phyloP scores from a whole-genome alignment of 2,113 vertebrate species.

The Pelobates fuscus region DNA sequence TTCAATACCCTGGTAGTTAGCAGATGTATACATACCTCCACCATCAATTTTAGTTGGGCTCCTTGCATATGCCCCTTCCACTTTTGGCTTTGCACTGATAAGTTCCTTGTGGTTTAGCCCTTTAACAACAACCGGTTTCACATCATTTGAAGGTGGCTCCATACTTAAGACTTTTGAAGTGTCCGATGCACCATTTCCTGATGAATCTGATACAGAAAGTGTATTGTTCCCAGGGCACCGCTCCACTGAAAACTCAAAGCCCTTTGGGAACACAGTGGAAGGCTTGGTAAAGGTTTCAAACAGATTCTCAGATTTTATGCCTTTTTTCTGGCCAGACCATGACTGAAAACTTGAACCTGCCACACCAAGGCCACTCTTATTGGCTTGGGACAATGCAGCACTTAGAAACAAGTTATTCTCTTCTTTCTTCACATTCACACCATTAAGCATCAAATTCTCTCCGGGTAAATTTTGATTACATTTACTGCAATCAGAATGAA shows the following conservation, averaged over 20 bases:
- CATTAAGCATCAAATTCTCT: slow-evolving; percentile 3
- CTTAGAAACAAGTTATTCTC: slow-evolving; percentile 34
- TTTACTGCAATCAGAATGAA: slow-evolving; percentile 21
- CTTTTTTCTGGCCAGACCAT: slow-evolving; percentile 52
- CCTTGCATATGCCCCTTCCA: background rate
- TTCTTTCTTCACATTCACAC: background rate
- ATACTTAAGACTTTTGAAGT: background rate
- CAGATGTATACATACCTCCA: slow-evolving; percentile 20
- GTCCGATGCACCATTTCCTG: background rate
- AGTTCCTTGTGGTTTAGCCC: background rate
- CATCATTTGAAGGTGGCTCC: background rate
- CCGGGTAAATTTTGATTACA: slow-evolving; percentile 19
- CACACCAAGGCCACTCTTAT: slow-evolving; percentile 8
- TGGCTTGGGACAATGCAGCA: slow-evolving; percentile 26
- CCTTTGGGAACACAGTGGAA: slow-evolving; percentile 55
- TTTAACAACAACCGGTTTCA: background rate
- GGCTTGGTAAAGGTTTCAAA: slow-evolving; percentile 54
- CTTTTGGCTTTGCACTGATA: background rate
- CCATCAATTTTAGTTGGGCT: slow-evolving; percentile 35
- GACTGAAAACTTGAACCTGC: slow-evolving; percentile 43
- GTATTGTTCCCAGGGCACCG: slow-evolving; percentile 45
- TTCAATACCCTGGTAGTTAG: too few species aligned
- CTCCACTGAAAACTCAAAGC: slow-evolving; percentile 53
- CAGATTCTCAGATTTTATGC: slow-evolving; percentile 53
- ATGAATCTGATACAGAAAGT: slow-evolving; percentile 23